Base-by-base conservation (phyloP, 2,113 vertebrate species). In the Mormyrus iriodes region DNA sequence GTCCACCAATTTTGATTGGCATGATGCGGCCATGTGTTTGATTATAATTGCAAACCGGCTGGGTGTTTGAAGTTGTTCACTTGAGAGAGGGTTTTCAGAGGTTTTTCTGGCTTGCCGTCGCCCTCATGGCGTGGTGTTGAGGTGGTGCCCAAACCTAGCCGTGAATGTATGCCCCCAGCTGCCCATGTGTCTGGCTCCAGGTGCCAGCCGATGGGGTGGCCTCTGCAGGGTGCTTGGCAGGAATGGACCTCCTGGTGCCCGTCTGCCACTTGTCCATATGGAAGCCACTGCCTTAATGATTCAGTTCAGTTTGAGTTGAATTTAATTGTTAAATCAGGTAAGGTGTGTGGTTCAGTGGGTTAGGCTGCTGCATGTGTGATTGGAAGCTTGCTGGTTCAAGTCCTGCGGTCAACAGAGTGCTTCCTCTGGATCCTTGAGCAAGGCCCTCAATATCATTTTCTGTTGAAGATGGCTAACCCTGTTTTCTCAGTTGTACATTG, bases 21-120 rank as follows among this genome's bases (percentile, higher is more conserved):
- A 4, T 86, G 21, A 21, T 51, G n/a, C 1, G 27, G 3, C 46
- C 44, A 46, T 85, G 84, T 53, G 84, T 31, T 35, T 52, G 84
- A 86, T 53, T 53, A 86, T 52, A 86, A 86, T 86, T 85, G 73
- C 73, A 79, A 39, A 79, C 6, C 35, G n/a, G 73, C 31, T 79
- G 73, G 73, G 35, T 17, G 35, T 79, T 42, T 42, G 12, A 42
- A 79, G 35, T 35, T 79, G n/a, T n/a, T n/a, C n/a, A n/a, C n/a
- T n/a, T n/a, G n/a, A n/a, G n/a, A n/a, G n/a, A n/a, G n/a, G n/a
- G n/a, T n/a, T 19, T 79, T 8, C 31, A 1, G 73, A 42, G 4
- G 35, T 10, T 79, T 79, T 79, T 79, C 73, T 42, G 35, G 73
- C 73, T 42, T 19, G 17, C 73, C 4, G 15, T 2, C 6, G 9